Evolutionary conservation across 1,140 invertebrate species (phyloP).

Genomic region (Mesaphorura yosii): DNA sequence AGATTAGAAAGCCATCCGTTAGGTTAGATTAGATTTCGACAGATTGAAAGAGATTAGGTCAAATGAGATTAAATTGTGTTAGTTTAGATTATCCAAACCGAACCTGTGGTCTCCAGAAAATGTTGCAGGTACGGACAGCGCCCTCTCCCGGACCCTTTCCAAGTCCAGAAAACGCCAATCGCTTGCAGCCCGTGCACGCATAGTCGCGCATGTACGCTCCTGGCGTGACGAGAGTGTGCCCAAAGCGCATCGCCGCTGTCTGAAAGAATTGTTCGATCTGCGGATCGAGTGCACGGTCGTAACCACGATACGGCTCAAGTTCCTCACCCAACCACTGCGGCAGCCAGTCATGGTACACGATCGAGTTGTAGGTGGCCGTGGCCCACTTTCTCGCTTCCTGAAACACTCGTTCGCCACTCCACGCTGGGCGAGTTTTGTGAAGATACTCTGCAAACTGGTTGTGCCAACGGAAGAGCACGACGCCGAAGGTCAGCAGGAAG

Average conservation of each 20-base stretch:
- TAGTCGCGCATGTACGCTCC: constrained; percentile 36
- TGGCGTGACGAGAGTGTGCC: constrained; percentile 44
- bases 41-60: no score
- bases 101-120: constrained; percentile 50
- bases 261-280: constrained; percentile 58
- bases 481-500: constrained; percentile 43
- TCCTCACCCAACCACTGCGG: constrained; percentile 37
- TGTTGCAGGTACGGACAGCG: constrained; percentile 51
- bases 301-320: constrained; percentile 36
- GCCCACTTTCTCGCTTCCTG: constrained; percentile 49
- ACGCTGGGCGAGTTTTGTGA: constrained; percentile 33
- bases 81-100: no score
- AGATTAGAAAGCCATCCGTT: no score
- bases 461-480: constrained; percentile 52
- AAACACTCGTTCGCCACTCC: constrained; percentile 44
- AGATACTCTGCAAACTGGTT: constrained; percentile 45
- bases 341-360: constrained; percentile 45
- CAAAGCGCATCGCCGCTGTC: constrained; percentile 55
- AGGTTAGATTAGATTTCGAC: no score
- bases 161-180: constrained; percentile 11
- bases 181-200: constrained; percentile 16
- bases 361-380: constrained; percentile 43
- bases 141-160: constrained; percentile 9
- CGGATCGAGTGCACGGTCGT: constrained; percentile 50
- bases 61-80: no score